Evolutionary conservation across 2,797 vertebrate genomes (phyloP).

Genomic region (Tamandua tetradactyla): DNA sequence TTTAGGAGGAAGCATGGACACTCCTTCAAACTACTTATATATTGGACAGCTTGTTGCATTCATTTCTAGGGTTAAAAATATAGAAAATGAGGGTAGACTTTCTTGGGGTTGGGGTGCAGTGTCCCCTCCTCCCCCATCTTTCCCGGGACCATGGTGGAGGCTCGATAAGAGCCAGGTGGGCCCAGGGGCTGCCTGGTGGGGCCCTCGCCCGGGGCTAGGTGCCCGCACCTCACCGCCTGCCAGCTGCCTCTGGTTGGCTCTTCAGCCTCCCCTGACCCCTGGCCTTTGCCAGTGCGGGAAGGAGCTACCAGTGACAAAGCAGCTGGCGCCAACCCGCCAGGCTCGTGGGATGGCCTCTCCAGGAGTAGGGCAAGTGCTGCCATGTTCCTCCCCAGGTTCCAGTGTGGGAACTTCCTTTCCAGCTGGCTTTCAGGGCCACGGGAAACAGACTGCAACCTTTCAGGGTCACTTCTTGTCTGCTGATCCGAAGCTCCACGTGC

Average conservation of each 20-base stretch:
- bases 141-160: background rate
- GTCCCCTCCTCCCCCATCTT: background rate
- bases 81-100: background rate
- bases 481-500: background rate
- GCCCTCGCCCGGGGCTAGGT: background rate
- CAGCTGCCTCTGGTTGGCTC: no score
- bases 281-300: background rate
- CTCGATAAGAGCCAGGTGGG: background rate
- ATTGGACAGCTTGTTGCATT: background rate
- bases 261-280: background rate
- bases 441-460: no score
- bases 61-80: background rate
- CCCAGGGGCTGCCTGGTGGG: background rate
- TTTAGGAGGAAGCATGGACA: background rate
- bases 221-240: no score
- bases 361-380: background rate
- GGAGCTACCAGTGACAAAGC: background rate
- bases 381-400: background rate
- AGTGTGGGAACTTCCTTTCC: background rate
- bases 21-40: background rate
- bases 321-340: background rate
- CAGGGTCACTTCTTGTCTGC: background rate
- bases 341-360: background rate
- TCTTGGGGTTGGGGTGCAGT: background rate
- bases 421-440: background rate